phyloP scores from a whole-genome alignment of 2,113 vertebrate species.

The Heptranchias perlo region DNA sequence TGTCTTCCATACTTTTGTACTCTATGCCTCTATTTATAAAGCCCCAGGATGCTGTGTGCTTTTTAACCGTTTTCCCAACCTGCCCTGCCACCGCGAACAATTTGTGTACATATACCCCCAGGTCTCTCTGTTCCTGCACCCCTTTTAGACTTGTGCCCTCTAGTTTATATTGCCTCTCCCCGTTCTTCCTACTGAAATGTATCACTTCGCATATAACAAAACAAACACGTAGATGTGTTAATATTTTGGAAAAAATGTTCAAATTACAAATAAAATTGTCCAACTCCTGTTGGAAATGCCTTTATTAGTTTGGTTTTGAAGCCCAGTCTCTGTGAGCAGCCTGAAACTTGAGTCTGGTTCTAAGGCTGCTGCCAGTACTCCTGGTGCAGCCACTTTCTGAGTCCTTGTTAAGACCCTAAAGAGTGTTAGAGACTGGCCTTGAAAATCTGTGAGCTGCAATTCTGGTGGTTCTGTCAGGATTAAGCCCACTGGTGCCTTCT shows the following conservation, averaged over 20 bases:
- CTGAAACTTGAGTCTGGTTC: background rate
- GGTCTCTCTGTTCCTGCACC: too few relatives aligned
- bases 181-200: too few relatives aligned
- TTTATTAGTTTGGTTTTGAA: background rate
- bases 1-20: too few relatives aligned
- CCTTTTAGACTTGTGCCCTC: too few relatives aligned
- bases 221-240: background rate
- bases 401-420: background rate
- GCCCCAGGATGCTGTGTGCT: too few relatives aligned
- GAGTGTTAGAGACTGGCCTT: background rate
- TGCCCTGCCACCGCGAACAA: too few relatives aligned
- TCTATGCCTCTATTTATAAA: too few relatives aligned
- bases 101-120: too few relatives aligned
- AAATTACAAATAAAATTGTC: background rate
- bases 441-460: too few relatives aligned
- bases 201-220: background rate
- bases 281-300: background rate
- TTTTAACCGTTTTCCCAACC: too few relatives aligned
- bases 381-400: background rate
- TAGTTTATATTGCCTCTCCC: too few relatives aligned
- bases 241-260: background rate
- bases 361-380: background rate
- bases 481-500: background rate
- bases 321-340: background rate
- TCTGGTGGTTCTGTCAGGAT: background rate